Percentiles rank a stretch among this genome's conserved stretches.
These are phyloP conservation scores for Hermodice carunculata DNA, from an alignment of 2,888 invertebrate genomes.

Conservation along the genomic window DNA sequence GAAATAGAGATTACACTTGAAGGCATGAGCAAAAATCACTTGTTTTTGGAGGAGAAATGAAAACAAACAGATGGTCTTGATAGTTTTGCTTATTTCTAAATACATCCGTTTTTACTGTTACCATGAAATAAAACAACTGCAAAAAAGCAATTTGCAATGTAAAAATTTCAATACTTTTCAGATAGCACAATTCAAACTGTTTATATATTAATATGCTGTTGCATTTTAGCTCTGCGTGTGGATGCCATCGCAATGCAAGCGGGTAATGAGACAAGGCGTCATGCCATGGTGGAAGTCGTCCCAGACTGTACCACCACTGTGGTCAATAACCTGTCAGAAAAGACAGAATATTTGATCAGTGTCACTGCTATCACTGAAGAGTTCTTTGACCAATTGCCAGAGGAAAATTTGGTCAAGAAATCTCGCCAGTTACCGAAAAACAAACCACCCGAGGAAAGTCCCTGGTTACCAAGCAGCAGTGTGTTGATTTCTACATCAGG, in stretches of 20 bases:
- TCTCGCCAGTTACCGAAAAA: constrained; percentile 53
- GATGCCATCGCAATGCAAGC: constrained; percentile 64
- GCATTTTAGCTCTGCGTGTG: constrained; percentile 58
- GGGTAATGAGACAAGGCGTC: constrained; percentile 17
- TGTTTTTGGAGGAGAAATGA: too few species aligned
- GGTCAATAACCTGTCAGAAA: constrained; percentile 61
- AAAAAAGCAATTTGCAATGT: too few species aligned
- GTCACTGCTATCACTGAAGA: constrained; percentile 68
- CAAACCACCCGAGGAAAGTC: constrained; percentile 55
- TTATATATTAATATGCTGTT: background rate
- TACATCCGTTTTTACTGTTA: too few species aligned
- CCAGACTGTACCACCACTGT: constrained; percentile 60
- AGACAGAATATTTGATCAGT: constrained; percentile 65
- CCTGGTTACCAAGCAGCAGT: constrained; percentile 65
- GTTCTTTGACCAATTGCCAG: constrained; percentile 66
- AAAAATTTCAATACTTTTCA: too few species aligned
- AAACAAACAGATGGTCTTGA: too few species aligned
- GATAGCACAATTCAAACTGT: too few species aligned
- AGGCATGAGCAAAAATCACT: too few species aligned
- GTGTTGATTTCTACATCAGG: constrained; percentile 67
- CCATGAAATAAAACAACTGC: too few species aligned
- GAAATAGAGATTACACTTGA: too few species aligned
- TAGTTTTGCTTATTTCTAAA: too few species aligned
- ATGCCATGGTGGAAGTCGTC: constrained; percentile 53
- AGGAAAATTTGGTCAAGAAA: constrained; percentile 56